Conservation (phyloP, 2,113 vertebrate species). For the Pollachius pollachius region DNA sequence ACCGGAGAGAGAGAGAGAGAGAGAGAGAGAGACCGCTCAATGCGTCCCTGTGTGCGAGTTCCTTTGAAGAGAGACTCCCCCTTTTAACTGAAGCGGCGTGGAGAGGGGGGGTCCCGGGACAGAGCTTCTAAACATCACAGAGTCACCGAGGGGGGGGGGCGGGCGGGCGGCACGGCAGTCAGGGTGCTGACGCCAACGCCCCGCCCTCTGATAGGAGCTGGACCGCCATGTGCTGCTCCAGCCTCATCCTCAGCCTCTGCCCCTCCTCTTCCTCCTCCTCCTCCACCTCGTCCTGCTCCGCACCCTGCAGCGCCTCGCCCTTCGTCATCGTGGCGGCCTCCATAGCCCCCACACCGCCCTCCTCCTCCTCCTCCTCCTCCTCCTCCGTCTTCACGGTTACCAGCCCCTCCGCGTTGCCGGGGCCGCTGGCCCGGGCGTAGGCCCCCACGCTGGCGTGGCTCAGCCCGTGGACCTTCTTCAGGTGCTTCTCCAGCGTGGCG, state of each 20-base stretch:
- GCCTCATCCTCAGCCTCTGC: background rate
- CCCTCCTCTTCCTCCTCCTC: constrained; percentile 14
- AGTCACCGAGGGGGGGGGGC: constrained; percentile 15
- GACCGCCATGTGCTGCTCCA: no score
- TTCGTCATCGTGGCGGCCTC: constrained; percentile 13
- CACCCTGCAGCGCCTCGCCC: constrained; percentile 38
- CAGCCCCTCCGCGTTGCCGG: constrained; percentile 26
- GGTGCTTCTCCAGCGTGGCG: constrained; percentile 85
- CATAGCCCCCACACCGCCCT: constrained; percentile 40
- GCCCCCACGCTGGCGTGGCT: constrained; percentile 68
- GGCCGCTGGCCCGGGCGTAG: constrained; percentile 54
- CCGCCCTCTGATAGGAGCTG: background rate
- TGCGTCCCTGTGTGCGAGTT: constrained; percentile 3
- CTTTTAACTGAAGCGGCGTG: constrained; percentile 13
- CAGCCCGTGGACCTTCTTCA: constrained; percentile 78
- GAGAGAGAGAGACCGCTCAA: background rate
- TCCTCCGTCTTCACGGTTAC: constrained; percentile 62
- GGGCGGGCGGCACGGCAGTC: constrained; percentile 8
- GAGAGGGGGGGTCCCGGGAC: constrained; percentile 17
- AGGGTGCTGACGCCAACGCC: constrained; percentile 51
- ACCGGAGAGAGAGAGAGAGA: no score
- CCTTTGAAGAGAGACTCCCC: constrained; percentile 15
- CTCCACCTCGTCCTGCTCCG: constrained; percentile 20
- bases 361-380: constrained; percentile 66
- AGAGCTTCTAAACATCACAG: constrained; percentile 15